A percentile compares a stretch with the other conserved stretches of the same genome.
phyloP scores from a whole-genome alignment of 2,113 vertebrate species.

The Monarcha castaneiventris region DNA sequence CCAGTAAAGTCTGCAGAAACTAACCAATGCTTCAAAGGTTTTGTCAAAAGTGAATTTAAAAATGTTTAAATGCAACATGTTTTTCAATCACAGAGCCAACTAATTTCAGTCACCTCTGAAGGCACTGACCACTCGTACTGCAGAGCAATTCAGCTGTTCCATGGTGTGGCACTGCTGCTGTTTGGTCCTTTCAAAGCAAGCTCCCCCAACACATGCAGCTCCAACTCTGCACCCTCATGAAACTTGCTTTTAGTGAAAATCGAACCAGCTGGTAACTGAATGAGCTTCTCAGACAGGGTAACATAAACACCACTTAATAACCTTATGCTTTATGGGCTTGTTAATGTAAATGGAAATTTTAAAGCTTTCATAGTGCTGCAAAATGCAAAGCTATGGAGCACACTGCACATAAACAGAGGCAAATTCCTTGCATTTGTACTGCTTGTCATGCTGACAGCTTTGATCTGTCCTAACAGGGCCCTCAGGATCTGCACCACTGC shows the following conservation, averaged over 20 bases:
- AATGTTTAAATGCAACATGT: not conserved
- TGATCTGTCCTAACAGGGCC: not conserved
- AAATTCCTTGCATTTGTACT: not conserved
- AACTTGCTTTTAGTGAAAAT: not conserved
- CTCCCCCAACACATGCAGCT: not conserved
- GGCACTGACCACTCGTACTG: not conserved
- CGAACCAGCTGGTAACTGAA: not conserved
- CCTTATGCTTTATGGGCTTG: constrained; percentile 33
- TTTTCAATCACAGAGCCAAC: not conserved
- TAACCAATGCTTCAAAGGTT: not conserved
- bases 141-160: not conserved
- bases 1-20: not conserved
- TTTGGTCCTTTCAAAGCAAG: not conserved
- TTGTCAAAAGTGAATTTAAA: not conserved
- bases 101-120: not conserved
- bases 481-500: fast-evolving
- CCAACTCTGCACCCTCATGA: not conserved
- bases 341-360: constrained; percentile 37
- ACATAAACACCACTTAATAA: constrained; percentile 47
- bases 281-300: not conserved
- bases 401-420: not conserved
- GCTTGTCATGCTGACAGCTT: not conserved
- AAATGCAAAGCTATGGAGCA: not conserved
- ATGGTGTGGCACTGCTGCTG: not conserved
- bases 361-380: not conserved